Conservation (phyloP, 1,140 invertebrate species). For the Apis cerana region DNA sequence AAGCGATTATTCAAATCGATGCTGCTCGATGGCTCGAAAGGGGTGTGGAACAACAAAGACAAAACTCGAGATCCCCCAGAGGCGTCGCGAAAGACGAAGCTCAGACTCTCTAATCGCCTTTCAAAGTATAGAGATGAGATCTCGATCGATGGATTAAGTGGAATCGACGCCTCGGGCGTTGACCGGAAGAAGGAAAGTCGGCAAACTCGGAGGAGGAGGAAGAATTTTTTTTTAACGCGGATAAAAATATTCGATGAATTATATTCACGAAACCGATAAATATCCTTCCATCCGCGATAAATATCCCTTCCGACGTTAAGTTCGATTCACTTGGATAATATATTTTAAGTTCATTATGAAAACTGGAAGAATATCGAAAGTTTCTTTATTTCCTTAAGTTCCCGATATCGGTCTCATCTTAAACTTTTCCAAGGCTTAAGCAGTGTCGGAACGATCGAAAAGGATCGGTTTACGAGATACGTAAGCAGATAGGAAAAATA, state of each 20-base stretch:
- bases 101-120: constrained; percentile 50
- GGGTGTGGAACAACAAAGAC: constrained; percentile 30
- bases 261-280: not conserved
- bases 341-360: not conserved
- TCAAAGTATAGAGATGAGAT: constrained; percentile 48
- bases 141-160: constrained; percentile 50
- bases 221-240: not conserved
- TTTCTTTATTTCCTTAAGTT: not conserved
- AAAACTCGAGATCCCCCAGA: constrained; percentile 16
- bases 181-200: constrained; percentile 7
- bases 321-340: not conserved
- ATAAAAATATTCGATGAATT: constrained; percentile 12
- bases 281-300: not conserved
- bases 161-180: constrained; percentile 20
- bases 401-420: not conserved
- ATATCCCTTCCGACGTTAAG: not conserved
- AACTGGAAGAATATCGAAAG: not conserved
- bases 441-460: not conserved
- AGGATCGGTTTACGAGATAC: too few species aligned
- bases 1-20: constrained; percentile 46
- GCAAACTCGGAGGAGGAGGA: not conserved
- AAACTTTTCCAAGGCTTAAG: not conserved
- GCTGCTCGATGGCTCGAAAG: constrained; percentile 18
- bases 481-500: not conserved
- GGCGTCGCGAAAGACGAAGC: constrained; percentile 34